Evolutionary conservation across 2,888 invertebrate genomes (phyloP).

Genomic region (Palloptera scutellata): DNA sequence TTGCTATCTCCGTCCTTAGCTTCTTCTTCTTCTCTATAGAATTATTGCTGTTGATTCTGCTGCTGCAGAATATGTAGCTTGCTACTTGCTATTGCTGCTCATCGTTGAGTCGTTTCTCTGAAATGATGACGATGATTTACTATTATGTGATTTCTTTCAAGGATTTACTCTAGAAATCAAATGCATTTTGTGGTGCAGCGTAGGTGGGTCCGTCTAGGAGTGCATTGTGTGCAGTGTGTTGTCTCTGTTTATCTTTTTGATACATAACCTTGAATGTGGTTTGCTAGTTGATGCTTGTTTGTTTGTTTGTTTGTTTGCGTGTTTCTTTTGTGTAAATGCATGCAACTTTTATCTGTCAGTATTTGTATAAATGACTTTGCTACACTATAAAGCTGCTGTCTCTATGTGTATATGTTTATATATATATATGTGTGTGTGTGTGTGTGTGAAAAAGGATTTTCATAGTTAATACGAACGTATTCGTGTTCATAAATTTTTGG

Average conservation of each 20-base stretch:
- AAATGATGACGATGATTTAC: conserved; percentile 60
- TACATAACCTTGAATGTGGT: conserved; percentile 21
- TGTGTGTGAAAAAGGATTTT: conserved; percentile 38
- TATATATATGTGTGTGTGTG: conserved; percentile 8
- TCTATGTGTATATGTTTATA: not conserved
- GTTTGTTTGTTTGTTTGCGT: conserved; percentile 9
- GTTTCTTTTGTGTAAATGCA: not conserved
- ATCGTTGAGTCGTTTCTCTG: conserved; percentile 3
- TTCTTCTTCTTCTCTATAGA: not conserved
- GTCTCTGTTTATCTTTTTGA: conserved; percentile 3
- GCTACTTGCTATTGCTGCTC: not conserved
- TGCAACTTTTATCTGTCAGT: conserved; percentile 8
- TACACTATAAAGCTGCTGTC: not conserved
- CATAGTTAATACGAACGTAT: conserved; percentile 32
- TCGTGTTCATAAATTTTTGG: conserved; percentile 59
- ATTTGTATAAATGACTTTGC: conserved; percentile 23
- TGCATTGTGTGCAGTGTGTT: not conserved
- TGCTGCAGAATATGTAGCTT: not conserved
- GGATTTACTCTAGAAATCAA: conserved; percentile 48
- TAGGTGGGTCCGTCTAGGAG: not conserved
- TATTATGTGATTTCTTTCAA: conserved; percentile 54
- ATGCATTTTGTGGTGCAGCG: conserved; percentile 21
- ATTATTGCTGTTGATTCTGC: not conserved
- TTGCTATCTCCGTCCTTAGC: not conserved
- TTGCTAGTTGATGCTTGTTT: conserved; percentile 5